Evolutionary conservation across 2,113 vertebrate species (phyloP), one percentile per base, ranked within the genome.

Genomic region (Phrynocephalus versicolor): DNA sequence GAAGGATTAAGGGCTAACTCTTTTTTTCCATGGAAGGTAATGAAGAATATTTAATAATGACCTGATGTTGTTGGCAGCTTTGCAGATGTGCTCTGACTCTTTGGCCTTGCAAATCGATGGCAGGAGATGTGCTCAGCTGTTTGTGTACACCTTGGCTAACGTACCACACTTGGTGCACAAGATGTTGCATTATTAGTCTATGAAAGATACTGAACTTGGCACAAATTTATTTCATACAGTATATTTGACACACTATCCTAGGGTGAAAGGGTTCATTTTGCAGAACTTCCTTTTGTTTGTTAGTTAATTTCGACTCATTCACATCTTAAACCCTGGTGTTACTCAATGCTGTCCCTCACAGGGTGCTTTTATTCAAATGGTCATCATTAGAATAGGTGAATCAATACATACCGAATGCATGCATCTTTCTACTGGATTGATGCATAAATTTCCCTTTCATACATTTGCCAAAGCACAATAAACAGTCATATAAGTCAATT

Each of bases 21-120:
- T 33, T 67, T 51, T 83, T 84, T 77, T 76, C 82, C 75, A 84
- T 84, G 75, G 86, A 88, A 79, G 86, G 69, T 84, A 88, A 88
- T 88, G 75, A 88, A 88, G 83, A 74, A 83, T 88, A 79, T 83
- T 88, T 88, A 88, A 88, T 79, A 79, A 84, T 41, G 75, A 83
- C 86, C 86, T 88, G 81, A 79, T 88, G 81, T 88, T 88, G 67
- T 65, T 88, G 86, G 86, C 86, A 88, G 76, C 33, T 88, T 57
- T 83, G 67, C 67, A 62, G 62, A 86, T 88, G 35, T 83, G 79
- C 81, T 75, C 69, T 51, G 57, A 23, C 75, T 79, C 23, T 55
- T 83, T 76, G 69, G 60, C 55, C 55, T 86, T 60, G 57, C 79
- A 75, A 81, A 81, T 67, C 55, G 86, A 67, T 73, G 76, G 81